These are phyloP conservation scores for Melieria picta DNA, from an alignment of 2,888 invertebrate genomes.

Conservation along the genomic window DNA sequence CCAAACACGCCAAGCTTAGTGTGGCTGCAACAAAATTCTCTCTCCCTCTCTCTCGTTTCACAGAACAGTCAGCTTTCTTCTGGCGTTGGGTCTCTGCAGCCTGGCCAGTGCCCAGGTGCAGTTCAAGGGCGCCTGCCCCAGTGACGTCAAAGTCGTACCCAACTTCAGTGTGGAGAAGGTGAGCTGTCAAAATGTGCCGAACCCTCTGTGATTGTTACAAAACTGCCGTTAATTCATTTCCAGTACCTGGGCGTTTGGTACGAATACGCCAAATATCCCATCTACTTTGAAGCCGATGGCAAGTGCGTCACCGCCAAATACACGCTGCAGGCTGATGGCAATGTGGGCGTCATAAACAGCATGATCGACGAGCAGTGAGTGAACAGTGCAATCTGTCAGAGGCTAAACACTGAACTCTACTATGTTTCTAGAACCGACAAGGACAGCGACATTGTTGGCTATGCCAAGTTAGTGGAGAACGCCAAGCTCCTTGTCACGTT, in stretches of 20 bases:
- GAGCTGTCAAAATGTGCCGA: not conserved
- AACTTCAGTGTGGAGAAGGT: constrained; percentile 35
- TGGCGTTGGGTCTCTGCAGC: constrained; percentile 18
- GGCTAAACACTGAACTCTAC: not conserved
- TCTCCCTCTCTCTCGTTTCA: too few species aligned
- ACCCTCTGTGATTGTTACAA: not conserved
- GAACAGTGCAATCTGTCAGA: not conserved
- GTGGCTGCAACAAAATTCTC: too few species aligned
- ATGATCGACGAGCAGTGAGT: constrained; percentile 38
- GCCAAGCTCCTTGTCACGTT: constrained; percentile 43
- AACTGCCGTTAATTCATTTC: not conserved
- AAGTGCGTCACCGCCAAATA: constrained; percentile 77
- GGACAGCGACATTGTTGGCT: constrained; percentile 37
- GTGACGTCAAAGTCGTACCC: constrained; percentile 30
- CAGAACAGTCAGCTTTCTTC: too few species aligned
- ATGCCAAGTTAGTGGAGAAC: constrained; percentile 36
- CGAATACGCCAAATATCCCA: constrained; percentile 78
- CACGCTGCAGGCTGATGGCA: constrained; percentile 64
- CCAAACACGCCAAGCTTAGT: too few species aligned
- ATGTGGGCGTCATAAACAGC: constrained; percentile 66
- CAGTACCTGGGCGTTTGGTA: constrained; percentile 78
- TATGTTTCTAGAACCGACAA: constrained; percentile 29
- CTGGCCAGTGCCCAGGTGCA: constrained; percentile 34
- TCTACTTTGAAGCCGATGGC: constrained; percentile 75
- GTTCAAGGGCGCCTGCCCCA: constrained; percentile 35